Evolutionary conservation across 2,888 invertebrate species (phyloP).

Genomic region (Netelia virgata): DNA sequence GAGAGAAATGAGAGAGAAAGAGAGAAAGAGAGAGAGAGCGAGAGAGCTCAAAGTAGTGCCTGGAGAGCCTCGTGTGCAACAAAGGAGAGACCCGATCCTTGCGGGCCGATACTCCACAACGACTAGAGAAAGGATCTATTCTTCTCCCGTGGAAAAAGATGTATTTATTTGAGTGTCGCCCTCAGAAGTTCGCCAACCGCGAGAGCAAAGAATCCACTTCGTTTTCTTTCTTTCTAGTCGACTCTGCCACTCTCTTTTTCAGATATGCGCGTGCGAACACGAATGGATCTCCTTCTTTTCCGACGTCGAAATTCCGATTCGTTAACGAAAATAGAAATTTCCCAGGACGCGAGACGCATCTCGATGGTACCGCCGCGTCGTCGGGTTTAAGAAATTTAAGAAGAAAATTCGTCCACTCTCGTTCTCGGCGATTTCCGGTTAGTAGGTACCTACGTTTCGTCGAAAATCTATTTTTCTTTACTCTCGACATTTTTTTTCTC

Average conservation of each 20-base stretch:
- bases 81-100: conserved; percentile 68
- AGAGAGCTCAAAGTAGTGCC: conserved; percentile 46
- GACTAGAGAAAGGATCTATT: conserved; percentile 72
- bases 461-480: not conserved
- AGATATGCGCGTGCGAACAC: conserved; percentile 7
- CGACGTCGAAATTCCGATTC: conserved; percentile 40
- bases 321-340: conserved; percentile 44
- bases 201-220: conserved; percentile 58
- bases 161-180: conserved; percentile 72
- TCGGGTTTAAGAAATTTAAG: too few relatives aligned
- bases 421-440: too few relatives aligned
- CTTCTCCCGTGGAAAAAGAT: conserved; percentile 66
- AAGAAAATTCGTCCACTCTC: too few relatives aligned
- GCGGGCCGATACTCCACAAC: conserved; percentile 65
- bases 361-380: not conserved
- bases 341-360: not conserved
- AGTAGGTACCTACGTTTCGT: too few relatives aligned
- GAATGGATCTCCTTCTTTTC: conserved; percentile 17
- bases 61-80: conserved; percentile 57
- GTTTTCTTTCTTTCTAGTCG: conserved; percentile 51
- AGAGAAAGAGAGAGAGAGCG: conserved; percentile 37
- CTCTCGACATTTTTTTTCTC: not conserved
- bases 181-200: conserved; percentile 60
- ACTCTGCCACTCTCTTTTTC: conserved; percentile 36
- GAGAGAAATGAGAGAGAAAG: conserved; percentile 35